These are phyloP conservation scores for Myotis daubentonii DNA, from an alignment of 2,797 vertebrate genomes.

Conservation along the genomic window DNA sequence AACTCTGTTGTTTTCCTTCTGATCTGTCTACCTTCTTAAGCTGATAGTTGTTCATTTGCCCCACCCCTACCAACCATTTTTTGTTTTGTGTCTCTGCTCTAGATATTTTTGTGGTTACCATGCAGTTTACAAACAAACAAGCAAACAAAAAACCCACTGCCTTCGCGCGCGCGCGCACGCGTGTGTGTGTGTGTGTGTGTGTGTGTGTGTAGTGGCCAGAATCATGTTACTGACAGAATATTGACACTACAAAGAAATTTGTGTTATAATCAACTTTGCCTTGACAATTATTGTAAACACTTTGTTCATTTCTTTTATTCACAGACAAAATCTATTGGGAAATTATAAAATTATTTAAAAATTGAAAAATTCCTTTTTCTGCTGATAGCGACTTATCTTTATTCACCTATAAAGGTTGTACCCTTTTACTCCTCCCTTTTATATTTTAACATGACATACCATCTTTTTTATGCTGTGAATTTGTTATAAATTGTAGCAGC, in stretches of 20 bases:
- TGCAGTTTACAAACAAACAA: neutral
- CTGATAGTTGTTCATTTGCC: neutral
- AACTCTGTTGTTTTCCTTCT: neutral
- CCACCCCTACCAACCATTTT: neutral
- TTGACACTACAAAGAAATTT: slow-evolving; percentile 87
- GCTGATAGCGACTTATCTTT: neutral
- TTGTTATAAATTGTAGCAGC: neutral
- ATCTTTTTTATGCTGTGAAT: neutral
- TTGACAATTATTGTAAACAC: slow-evolving; percentile 99
- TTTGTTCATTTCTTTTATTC: slow-evolving; percentile 87
- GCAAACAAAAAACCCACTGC: slow-evolving; percentile 73
- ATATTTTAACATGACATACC: neutral
- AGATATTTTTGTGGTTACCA: neutral
- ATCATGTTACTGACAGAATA: slow-evolving; percentile 83
- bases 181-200: neutral
- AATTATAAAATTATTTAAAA: slow-evolving; percentile 90
- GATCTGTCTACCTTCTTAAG: neutral
- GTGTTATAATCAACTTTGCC: slow-evolving; percentile 95
- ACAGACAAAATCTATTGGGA: slow-evolving; percentile 88
- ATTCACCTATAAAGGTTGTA: neutral
- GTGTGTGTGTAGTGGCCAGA: slow-evolving; percentile 75
- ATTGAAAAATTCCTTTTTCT: neutral
- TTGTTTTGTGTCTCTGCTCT: neutral
- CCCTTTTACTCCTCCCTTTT: neutral
- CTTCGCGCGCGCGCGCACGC: slow-evolving; percentile 57